Evolutionary conservation across 2,113 vertebrate species (phyloP).

Genomic region (Echinops telfairi): DNA sequence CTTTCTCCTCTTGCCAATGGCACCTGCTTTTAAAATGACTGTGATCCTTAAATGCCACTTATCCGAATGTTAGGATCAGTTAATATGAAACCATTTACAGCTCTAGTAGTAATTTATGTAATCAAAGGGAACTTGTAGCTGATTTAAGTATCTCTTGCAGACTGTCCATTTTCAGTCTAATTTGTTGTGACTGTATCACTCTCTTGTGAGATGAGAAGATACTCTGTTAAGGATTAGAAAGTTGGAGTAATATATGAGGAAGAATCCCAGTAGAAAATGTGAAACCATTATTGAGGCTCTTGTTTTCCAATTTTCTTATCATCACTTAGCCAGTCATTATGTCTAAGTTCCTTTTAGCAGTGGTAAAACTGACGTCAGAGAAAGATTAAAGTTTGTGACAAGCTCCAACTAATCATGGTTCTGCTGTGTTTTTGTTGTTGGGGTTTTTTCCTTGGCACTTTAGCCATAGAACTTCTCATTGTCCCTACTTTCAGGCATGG

Average conservation of each 20-base stretch:
- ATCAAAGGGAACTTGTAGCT: conserved; percentile 81
- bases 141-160: conserved; percentile 85
- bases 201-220: conserved; percentile 84
- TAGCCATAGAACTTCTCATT: neutral
- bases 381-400: conserved; percentile 83
- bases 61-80: conserved; percentile 31
- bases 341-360: conserved; percentile 85
- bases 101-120: conserved; percentile 70
- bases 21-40: conserved; percentile 56
- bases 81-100: conserved; percentile 62
- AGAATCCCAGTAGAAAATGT: conserved; percentile 85
- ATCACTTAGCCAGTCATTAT: conserved; percentile 90
- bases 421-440: too few relatives aligned
- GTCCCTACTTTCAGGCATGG: neutral
- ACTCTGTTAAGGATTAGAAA: conserved; percentile 85
- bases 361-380: conserved; percentile 91
- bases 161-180: conserved; percentile 85
- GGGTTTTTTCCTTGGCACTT: neutral
- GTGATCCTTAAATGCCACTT: conserved; percentile 59
- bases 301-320: conserved; percentile 87
- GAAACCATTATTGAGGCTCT: conserved; percentile 85
- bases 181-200: conserved; percentile 85
- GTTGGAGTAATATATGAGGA: conserved; percentile 87
- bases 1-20: neutral
- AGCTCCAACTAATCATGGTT: conserved; percentile 82